Evolutionary conservation across 1,140 invertebrate genomes (phyloP), one percentile per base, ranked within the genome.

Genomic region (Sitobion miscanthi): DNA sequence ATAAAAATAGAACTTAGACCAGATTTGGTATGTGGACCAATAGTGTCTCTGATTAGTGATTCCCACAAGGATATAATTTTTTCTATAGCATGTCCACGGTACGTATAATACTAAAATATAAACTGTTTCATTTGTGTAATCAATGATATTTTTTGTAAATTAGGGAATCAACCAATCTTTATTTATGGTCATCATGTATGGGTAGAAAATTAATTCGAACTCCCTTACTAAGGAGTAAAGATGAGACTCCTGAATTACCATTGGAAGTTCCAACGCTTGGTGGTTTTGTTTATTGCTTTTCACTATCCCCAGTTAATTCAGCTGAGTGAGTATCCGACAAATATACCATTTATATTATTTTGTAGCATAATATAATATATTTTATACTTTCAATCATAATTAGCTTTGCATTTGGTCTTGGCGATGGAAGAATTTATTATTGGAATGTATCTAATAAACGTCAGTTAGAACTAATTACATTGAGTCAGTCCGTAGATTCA

Each of bases 401-500:
- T 93, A 96, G 96, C 94, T 94, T 97, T 87, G 97, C 97, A 77
- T 95, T 98, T 94, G 97, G 97, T 82, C 95, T 96, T 14, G 97
- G 97, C 8, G 97, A 98, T 95, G 96, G 96, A 77, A 96, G 96
- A 94, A 96, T 98, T 23, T 96, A 97, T 52, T 94, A 98, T 20
- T 97, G 97, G 97, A 97, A 97, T 95, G 95, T 96, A 88, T 96
- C 95, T 94, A 95, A 95, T 94, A 94, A 95, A 83, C 96, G 95
- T 93, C 94, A 93, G 52, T 95, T 96, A 93, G 95, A 96, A 91
- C 95, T 97, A 54, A 94, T 94, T 0, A 94, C 94, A 25, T 95
- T 96, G 52, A 97, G 97, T 96, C 96, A 97, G 94, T 97, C 97
- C 94, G 97, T 98, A 21, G 96, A 96, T 94, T 96, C 96, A 38